Evolutionary conservation across 1,140 invertebrate species (phyloP), one percentile per base, ranked within the genome.

Genomic region (Papilio xuthus): DNA sequence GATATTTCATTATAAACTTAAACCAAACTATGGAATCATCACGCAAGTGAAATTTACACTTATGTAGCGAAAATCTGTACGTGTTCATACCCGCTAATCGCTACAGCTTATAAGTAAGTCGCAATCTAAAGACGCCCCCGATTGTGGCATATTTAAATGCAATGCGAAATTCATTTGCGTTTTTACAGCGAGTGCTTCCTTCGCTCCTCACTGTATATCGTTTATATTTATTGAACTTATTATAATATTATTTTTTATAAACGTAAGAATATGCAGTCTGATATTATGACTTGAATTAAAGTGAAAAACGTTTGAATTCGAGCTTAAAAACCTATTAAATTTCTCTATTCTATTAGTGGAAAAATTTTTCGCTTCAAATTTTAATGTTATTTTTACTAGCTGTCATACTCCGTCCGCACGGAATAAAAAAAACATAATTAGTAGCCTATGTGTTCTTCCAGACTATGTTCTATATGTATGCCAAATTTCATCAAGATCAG

Each of bases 91-190:
- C 50, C 75, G 75, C 72, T 76, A 79, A 15, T 42, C 84, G 83
- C 83, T 87, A 20, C 47, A 67, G 63, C 80, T 32, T 28, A 18
- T 82, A 18, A 26, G 67, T 20, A 32, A 15, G 28, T 42, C 47
- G 60, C 70, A 26, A 20, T 20, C 80, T 74, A 56, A 63, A 63
- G 70, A 60, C 41, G 28, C 71, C 78, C 80, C 70, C 76, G 80
- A 84, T 81, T 77, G 79, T 63, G 75, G 81, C 82, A 82, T 42
- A 83, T 84, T 85, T 82, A 82, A 84, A 83, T 84, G 80, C 79
- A 78, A 82, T 84, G 80, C 79, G 83, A 82, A 87, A 84, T 85
- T 87, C 81, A 85, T 84, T 87, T 83, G 47, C 80, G 73, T 82
- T 85, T 85, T 83, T 82, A 81, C 78, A 75, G 69, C 77, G 44